Evolutionary conservation across 1,140 invertebrate species (phyloP).

Genomic region (Andricus grossulariae): DNA sequence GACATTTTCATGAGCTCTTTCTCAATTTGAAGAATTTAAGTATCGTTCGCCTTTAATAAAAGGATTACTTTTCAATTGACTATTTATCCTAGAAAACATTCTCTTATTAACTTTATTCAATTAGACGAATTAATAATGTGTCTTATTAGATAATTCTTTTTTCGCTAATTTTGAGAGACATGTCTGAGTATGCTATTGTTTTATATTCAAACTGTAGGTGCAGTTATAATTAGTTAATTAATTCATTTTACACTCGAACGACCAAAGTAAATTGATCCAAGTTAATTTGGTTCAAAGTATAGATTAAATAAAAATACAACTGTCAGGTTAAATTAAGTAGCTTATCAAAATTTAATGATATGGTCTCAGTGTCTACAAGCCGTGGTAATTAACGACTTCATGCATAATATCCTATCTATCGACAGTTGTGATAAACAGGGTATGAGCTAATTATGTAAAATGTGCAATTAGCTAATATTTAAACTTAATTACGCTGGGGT

Average conservation of each 20-base stretch:
- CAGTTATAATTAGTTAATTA: no score
- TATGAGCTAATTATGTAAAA: slow-evolving; percentile 23
- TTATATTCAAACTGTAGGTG: no score
- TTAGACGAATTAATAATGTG: no score
- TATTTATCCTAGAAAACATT: no score
- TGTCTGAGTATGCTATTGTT: no score
- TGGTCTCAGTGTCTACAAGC: neutral
- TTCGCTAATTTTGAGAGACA: no score
- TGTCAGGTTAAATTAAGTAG: neutral
- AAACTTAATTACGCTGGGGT: slow-evolving; percentile 11
- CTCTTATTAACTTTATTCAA: no score
- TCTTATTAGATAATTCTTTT: no score
- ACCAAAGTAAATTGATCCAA: neutral
- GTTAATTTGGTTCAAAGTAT: neutral
- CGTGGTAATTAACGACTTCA: slow-evolving; percentile 2
- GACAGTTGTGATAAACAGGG: slow-evolving; percentile 11
- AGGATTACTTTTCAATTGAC: no score
- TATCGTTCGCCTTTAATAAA: no score
- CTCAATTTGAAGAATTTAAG: no score
- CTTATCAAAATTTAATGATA: slow-evolving; percentile 10
- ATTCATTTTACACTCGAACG: neutral
- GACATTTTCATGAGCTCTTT: no score
- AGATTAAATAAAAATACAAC: neutral
- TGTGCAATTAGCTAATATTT: slow-evolving; percentile 10
- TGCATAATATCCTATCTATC: slow-evolving; percentile 7